Evolutionary conservation across 53 echinoderm and acorn worm species (phyloP).

Genomic region (Echinarachnius parma): DNA sequence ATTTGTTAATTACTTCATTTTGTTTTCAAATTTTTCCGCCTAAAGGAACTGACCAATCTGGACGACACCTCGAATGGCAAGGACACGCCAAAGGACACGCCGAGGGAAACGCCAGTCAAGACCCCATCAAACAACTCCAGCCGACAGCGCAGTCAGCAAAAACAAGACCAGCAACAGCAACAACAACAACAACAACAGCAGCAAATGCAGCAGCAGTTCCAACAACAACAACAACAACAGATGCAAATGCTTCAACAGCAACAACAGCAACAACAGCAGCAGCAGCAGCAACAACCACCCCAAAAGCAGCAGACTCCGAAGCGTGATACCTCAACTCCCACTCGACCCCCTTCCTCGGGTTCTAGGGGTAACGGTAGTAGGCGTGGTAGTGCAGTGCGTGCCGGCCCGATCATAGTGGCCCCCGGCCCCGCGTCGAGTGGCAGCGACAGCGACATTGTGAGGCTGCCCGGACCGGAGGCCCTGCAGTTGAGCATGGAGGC

Average conservation of each 20-base stretch:
- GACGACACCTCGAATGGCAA: background rate
- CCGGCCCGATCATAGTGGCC: conserved; percentile 5
- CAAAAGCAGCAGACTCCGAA: background rate
- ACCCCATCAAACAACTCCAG: background rate
- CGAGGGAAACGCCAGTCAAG: too few species aligned
- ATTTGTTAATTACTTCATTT: too few species aligned
- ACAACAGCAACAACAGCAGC: background rate
- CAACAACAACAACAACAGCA: conserved; percentile 4
- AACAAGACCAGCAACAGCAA: background rate
- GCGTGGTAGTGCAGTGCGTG: background rate
- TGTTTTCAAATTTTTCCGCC: too few species aligned
- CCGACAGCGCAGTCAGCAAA: background rate
- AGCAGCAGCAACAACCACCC: conserved; percentile 2
- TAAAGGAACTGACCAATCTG: conserved; percentile 4
- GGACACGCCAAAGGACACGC: too few species aligned
- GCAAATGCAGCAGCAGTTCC: background rate
- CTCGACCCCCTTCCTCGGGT: background rate
- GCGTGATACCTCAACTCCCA: background rate
- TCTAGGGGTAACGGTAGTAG: background rate
- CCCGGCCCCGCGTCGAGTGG: conserved; percentile 31
- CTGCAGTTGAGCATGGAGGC: conserved; percentile 43
- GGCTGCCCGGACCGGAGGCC: conserved; percentile 33
- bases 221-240: too few species aligned
- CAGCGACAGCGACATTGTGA: conserved; percentile 20
- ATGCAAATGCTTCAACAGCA: background rate